Conservation (phyloP, 2,888 invertebrate genomes). For the Aromia moschata region DNA sequence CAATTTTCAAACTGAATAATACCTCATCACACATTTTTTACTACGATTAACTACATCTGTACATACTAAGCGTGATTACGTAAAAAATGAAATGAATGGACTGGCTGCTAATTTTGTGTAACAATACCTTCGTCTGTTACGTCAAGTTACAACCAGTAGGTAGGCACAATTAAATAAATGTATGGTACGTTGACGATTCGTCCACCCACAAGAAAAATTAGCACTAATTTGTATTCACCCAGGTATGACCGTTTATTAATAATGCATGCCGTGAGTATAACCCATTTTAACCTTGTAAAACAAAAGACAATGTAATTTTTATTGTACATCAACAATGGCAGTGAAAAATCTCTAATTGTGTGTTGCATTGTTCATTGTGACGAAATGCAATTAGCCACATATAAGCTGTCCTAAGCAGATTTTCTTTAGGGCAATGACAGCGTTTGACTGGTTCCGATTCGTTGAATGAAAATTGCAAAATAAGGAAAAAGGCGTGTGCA, state of each 20-base stretch:
- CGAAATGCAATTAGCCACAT: constrained; percentile 8
- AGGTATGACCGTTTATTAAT: constrained; percentile 32
- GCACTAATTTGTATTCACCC: constrained; percentile 32
- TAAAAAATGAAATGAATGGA: constrained; percentile 1
- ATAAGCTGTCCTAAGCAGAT: constrained; percentile 3
- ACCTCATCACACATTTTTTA: too few species aligned
- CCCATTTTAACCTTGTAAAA: constrained; percentile 36
- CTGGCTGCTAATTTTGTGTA: too few species aligned
- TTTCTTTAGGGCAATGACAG: background rate
- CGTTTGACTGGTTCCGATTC: background rate
- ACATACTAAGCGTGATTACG: too few species aligned
- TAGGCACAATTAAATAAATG: constrained; percentile 1
- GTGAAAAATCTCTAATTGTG: constrained; percentile 26
- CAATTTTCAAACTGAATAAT: too few species aligned
- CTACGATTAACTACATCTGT: too few species aligned
- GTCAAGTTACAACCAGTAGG: constrained; percentile 18
- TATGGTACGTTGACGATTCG: constrained; percentile 8
- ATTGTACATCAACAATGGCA: constrained; percentile 27
- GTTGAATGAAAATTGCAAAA: background rate
- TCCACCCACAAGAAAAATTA: constrained; percentile 33
- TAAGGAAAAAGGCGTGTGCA: too few species aligned
- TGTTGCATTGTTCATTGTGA: constrained; percentile 21
- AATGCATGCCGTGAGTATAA: constrained; percentile 32
- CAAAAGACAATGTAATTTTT: constrained; percentile 35
- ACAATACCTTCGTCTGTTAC: too few species aligned